Conservation (phyloP, 2,113 vertebrate genomes). For the Lanius ludovicianus region DNA sequence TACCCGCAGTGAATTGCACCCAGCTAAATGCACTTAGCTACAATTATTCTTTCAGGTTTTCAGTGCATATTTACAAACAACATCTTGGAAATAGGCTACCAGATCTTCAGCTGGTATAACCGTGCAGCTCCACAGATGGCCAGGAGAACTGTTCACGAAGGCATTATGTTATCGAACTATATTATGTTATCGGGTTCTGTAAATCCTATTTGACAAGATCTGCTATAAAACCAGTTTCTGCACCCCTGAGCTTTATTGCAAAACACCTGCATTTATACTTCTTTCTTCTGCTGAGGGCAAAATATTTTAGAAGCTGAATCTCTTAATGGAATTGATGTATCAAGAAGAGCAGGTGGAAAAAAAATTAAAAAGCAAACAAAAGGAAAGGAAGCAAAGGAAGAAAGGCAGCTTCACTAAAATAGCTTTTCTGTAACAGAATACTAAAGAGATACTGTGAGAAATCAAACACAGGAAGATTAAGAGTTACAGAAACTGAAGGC, state of each 20-base stretch:
- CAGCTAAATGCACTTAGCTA: background rate
- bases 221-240: slow-evolving; percentile 38
- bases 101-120: slow-evolving; percentile 39
- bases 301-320: slow-evolving; percentile 29
- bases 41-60: slow-evolving; percentile 29
- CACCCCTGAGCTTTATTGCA: slow-evolving; percentile 29
- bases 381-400: background rate
- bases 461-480: slow-evolving; percentile 55
- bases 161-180: slow-evolving; percentile 22
- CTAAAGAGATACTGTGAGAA: slow-evolving; percentile 38
- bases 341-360: slow-evolving; percentile 16
- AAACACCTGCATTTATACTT: slow-evolving; percentile 39
- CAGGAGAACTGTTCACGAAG: background rate
- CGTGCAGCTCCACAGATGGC: background rate
- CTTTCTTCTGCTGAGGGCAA: slow-evolving; percentile 10
- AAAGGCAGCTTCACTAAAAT: slow-evolving; percentile 28
- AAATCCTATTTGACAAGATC: slow-evolving; percentile 46
- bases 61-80: slow-evolving; percentile 32
- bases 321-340: slow-evolving; percentile 45
- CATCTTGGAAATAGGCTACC: slow-evolving; percentile 27
- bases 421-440: slow-evolving; percentile 34
- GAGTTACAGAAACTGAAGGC: slow-evolving; percentile 40
- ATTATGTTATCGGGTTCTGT: background rate
- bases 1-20: background rate
- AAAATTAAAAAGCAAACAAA: slow-evolving; percentile 27